Percentiles rank a stretch among this genome's conserved stretches.
These are phyloP conservation scores for Condylostylus longicornis DNA, from an alignment of 1,140 invertebrate genomes.

Conservation along the genomic window DNA sequence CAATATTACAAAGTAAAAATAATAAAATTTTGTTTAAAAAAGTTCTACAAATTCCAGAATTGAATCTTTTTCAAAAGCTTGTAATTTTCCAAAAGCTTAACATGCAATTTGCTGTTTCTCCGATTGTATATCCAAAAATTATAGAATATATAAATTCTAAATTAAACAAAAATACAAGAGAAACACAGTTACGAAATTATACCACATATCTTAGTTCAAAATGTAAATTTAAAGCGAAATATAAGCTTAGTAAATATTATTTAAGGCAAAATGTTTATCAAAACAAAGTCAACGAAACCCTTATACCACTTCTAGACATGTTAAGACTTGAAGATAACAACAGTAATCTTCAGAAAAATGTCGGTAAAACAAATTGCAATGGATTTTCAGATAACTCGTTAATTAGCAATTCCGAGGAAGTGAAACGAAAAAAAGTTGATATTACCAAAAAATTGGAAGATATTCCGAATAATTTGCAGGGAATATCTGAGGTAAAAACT, in stretches of 20 bases:
- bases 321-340: conserved; percentile 15
- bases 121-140: too few species aligned
- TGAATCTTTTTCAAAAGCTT: conserved; percentile 23
- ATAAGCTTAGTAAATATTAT: conserved; percentile 12
- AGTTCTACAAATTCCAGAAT: conserved; percentile 24
- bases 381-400: background rate
- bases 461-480: conserved; percentile 11
- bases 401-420: conserved; percentile 3
- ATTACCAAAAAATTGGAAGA: background rate
- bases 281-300: conserved; percentile 11
- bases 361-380: conserved; percentile 6
- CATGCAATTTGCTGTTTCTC: conserved; percentile 17
- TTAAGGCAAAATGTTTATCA: conserved; percentile 12
- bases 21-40: conserved; percentile 12
- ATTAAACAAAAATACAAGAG: too few species aligned
- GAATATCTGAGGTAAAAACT: conserved; percentile 27
- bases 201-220: background rate
- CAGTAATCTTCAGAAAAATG: too few species aligned
- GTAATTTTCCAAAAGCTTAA: conserved; percentile 22
- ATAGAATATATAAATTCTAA: too few species aligned
- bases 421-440: background rate
- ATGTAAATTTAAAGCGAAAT: conserved; percentile 25
- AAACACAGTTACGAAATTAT: background rate
- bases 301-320: conserved; percentile 18
- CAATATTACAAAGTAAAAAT: conserved; percentile 3